Evolutionary conservation across 2,797 vertebrate species (phyloP).

Genomic region (Enteromius radiatus): DNA sequence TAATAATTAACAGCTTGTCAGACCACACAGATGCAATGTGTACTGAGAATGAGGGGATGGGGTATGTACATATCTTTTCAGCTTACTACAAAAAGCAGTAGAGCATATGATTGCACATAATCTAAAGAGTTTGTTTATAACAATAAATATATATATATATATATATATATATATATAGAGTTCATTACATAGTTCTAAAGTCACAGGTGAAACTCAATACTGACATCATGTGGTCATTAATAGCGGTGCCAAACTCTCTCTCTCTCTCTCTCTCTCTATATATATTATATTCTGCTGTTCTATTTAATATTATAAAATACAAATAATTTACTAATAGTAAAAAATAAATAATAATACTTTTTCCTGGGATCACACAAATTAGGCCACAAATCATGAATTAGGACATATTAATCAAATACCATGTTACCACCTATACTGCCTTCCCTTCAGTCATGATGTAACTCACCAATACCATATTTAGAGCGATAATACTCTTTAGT

Average conservation of each 20-base stretch:
- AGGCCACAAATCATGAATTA: background rate
- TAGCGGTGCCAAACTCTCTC: background rate
- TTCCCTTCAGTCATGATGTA: background rate
- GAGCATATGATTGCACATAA: background rate
- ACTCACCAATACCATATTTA: slow-evolving; percentile 89
- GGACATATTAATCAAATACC: background rate
- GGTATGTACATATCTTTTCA: background rate
- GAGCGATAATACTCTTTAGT: slow-evolving; percentile 88
- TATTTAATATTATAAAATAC: background rate
- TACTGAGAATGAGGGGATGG: background rate
- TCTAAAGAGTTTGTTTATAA: slow-evolving; percentile 10
- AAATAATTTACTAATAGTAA: background rate
- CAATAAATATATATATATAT: background rate
- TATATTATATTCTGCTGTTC: too few species aligned
- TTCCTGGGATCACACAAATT: background rate
- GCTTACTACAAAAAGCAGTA: slow-evolving; percentile 15
- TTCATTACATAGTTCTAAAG: background rate
- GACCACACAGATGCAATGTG: slow-evolving; percentile 29
- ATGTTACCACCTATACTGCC: background rate
- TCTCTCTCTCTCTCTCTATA: too few species aligned
- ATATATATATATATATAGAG: too few species aligned
- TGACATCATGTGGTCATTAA: slow-evolving; percentile 73
- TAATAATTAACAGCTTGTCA: slow-evolving; percentile 28
- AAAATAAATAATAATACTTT: background rate
- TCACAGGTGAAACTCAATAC: slow-evolving; percentile 56